phyloP scores from a whole-genome alignment of 2,888 invertebrate genomes.

The Drosophila paracracens region DNA sequence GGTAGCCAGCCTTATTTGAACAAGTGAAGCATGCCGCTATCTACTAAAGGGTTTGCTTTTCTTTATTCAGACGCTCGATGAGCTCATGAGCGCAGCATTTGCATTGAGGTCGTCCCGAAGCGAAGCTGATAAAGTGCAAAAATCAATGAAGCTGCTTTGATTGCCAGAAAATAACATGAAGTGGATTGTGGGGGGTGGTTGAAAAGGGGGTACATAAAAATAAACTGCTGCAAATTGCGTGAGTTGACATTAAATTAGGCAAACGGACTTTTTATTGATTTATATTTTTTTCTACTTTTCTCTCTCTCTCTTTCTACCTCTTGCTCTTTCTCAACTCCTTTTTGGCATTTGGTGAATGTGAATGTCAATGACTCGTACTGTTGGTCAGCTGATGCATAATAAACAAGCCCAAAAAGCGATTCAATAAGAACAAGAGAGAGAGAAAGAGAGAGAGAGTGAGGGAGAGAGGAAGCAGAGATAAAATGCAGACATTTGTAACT shows the following conservation, averaged over 20 bases:
- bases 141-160: constrained; percentile 71
- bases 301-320: constrained; percentile 7
- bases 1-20: constrained; percentile 37
- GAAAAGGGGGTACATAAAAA: constrained; percentile 40
- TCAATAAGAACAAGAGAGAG: background rate
- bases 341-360: constrained; percentile 44
- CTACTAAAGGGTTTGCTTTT: constrained; percentile 17
- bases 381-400: constrained; percentile 71
- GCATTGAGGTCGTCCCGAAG: constrained; percentile 51
- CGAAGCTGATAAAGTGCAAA: constrained; percentile 80
- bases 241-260: constrained; percentile 59
- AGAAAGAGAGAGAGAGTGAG: constrained; percentile 2
- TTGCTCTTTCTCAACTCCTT: constrained; percentile 29
- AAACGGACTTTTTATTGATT: constrained; percentile 69
- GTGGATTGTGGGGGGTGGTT: background rate
- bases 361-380: constrained; percentile 79
- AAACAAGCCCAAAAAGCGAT: constrained; percentile 50
- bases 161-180: constrained; percentile 33
- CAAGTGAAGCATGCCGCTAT: constrained; percentile 16
- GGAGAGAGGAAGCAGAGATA: constrained; percentile 4
- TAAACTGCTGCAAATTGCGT: constrained; percentile 62
- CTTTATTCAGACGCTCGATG: constrained; percentile 39
- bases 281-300: constrained; percentile 35
- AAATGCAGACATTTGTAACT: constrained; percentile 41
- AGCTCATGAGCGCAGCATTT: constrained; percentile 63